Conservation (phyloP, 2,113 vertebrate species). For the Synchiropus splendidus region DNA sequence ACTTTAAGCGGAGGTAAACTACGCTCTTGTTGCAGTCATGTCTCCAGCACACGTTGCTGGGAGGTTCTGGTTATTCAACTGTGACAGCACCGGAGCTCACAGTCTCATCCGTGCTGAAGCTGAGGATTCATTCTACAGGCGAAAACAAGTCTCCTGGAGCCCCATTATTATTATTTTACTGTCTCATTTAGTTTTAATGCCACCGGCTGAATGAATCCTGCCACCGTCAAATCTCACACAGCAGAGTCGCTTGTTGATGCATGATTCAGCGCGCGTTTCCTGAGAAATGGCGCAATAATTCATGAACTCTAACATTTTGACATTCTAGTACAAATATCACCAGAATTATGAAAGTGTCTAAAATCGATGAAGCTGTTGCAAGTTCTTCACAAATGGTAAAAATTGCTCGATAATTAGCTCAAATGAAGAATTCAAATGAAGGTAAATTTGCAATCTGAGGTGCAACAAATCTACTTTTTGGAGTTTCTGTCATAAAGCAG, state of each 20-base stretch:
- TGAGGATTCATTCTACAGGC: neutral
- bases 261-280: slow-evolving; percentile 13
- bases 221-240: slow-evolving; percentile 22
- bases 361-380: slow-evolving; percentile 1
- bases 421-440: no score
- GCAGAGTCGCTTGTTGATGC: slow-evolving; percentile 19
- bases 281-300: slow-evolving; percentile 2
- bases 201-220: slow-evolving; percentile 22
- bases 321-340: slow-evolving; percentile 7
- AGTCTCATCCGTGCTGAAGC: neutral
- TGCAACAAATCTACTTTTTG: no score
- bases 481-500: no score
- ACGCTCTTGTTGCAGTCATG: no score
- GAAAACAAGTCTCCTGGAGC: slow-evolving; percentile 2
- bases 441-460: no score
- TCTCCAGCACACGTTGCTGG: no score
- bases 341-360: slow-evolving; percentile 11
- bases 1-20: no score
- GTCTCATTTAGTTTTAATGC: slow-evolving; percentile 27
- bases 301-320: neutral
- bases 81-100: neutral
- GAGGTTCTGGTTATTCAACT: no score
- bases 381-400: no score
- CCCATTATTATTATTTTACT: slow-evolving; percentile 2
- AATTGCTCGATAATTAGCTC: no score